Base-by-base conservation (phyloP, 2,113 vertebrate genomes). In the Brienomyrus longianalis region DNA sequence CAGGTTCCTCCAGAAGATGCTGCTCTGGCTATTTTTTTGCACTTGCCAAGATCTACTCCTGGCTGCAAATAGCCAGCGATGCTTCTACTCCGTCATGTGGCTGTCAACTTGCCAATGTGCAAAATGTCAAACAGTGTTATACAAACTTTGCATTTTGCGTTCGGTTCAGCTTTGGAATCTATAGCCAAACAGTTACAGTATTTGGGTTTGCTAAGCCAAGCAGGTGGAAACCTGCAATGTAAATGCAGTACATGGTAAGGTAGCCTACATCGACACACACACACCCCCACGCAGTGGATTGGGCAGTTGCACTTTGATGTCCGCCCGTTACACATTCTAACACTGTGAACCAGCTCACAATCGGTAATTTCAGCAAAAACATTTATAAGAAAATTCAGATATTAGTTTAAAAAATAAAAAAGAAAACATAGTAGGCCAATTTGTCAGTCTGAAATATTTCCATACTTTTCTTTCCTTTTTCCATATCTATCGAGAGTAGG, bases 301-400 rank as follows among this genome's bases (percentile, higher is more conserved):
- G 56, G 7, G 7, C 21, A 9, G 2, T n/a, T n/a, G 56, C 56
- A 62, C 23, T 2, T 62, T 2, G 23, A 62, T n/a, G 8, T 10
- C 0, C 9, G 21, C 7, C 23, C 2, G 0, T n/a, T n/a, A n/a
- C 0, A n/a, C 19, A 62, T n/a, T 62, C 23, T n/a, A 7, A 0
- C 7, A n/a, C 56, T 62, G 23, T 62, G 1, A 23, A 59, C 56
- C 56, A 8, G 56, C 6, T 59, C 19, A 59, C 56, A 23, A 23
- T 8, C 2, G 56, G 56, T 62, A 62, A 62, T 62, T 62, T 62
- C 56, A 62, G 21, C 56, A 62, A 62, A 59, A 23, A n/a, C 21
- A 62, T 62, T 62, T 9, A 62, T 62, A 62, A n/a, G 56, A 9
- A 9, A 59, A 59, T 59, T 59, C 21, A 59, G 19, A 23, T 8